Conservation (phyloP, 2,888 invertebrate species). For the Papilio demoleus region DNA sequence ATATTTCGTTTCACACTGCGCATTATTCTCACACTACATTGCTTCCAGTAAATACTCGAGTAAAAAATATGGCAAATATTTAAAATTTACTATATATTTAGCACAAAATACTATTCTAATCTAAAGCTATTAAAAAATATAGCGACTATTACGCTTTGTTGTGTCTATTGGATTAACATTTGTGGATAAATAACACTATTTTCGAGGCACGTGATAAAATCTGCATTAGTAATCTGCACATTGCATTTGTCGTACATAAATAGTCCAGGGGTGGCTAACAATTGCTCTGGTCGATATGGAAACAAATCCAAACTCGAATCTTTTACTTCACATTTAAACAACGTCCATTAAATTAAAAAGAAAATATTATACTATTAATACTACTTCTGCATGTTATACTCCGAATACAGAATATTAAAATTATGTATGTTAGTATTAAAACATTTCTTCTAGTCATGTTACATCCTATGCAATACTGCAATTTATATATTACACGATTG, state of each 20-base stretch:
- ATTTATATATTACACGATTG: neutral
- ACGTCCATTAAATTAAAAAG: too few species aligned
- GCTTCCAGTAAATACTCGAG: constrained; percentile 20
- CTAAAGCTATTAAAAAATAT: constrained; percentile 11
- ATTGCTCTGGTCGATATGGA: neutral
- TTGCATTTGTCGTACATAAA: neutral
- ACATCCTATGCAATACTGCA: neutral
- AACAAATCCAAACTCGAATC: neutral
- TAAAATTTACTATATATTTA: neutral
- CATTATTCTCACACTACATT: neutral
- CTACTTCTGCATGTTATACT: neutral
- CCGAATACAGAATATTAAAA: neutral
- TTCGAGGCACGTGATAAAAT: neutral
- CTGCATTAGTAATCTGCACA: neutral
- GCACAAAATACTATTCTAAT: constrained; percentile 28
- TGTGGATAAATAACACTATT: neutral
- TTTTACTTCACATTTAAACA: neutral
- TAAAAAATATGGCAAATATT: constrained; percentile 31
- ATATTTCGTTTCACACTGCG: constrained; percentile 19
- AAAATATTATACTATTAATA: too few species aligned
- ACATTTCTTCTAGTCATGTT: neutral
- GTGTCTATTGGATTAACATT: constrained; percentile 1
- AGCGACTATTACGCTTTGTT: constrained; percentile 9
- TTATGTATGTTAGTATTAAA: neutral
- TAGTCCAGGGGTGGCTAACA: neutral